Percentiles rank a stretch among this genome's conserved stretches.
Evolutionary conservation across 1,140 invertebrate species (phyloP).

Genomic region (Tetranychus cinnabarinus): DNA sequence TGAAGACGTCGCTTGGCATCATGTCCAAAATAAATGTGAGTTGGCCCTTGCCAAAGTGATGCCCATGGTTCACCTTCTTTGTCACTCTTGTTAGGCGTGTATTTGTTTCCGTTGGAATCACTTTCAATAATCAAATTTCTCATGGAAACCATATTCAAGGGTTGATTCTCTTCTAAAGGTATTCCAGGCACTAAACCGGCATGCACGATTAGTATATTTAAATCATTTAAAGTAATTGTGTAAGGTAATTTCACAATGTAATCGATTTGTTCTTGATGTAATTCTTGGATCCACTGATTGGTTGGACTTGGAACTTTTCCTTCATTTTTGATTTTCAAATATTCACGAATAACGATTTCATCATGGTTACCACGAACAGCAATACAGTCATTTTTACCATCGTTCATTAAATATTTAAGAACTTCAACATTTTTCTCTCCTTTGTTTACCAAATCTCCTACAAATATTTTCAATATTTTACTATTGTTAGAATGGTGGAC

Average conservation of each 20-base stretch:
- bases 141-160: conserved; percentile 19
- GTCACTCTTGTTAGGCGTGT: neutral
- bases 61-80: conserved; percentile 19
- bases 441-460: conserved; percentile 22
- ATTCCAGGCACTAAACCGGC: conserved; percentile 21
- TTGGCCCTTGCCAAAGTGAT: conserved; percentile 20
- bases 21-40: conserved; percentile 25
- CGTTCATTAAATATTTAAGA: conserved; percentile 12
- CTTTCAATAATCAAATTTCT: conserved; percentile 17
- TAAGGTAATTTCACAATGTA: conserved; percentile 20
- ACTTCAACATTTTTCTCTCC: conserved; percentile 19
- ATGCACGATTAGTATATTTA: conserved; percentile 20
- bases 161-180: conserved; percentile 14
- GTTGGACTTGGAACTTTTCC: conserved; percentile 10
- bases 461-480: conserved; percentile 18
- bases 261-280: conserved; percentile 16
- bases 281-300: conserved; percentile 17
- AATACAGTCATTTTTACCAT: conserved; percentile 1
- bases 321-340: conserved; percentile 6
- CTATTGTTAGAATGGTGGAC: neutral
- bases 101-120: conserved; percentile 11
- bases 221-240: conserved; percentile 18
- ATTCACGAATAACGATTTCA: conserved; percentile 12
- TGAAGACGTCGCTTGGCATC: conserved; percentile 20
- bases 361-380: conserved; percentile 14